A percentile compares a stretch with the other conserved stretches of the same genome.
Evolutionary conservation across 2,113 vertebrate species (phyloP).

Genomic region (Percopsis transmontana): DNA sequence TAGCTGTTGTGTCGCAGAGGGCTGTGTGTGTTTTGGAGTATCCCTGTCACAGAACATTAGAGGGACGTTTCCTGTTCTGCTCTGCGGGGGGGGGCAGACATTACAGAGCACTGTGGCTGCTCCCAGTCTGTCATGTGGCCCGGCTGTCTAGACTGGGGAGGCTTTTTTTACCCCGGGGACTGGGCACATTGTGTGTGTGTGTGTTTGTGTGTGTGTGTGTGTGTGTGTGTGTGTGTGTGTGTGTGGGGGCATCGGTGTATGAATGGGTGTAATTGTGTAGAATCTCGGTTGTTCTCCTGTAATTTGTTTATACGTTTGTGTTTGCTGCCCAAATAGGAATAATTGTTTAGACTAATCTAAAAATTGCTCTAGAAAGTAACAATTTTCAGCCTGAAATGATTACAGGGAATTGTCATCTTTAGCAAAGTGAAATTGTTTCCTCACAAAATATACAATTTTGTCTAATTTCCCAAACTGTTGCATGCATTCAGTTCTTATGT

Average conservation of each 20-base stretch:
- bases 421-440: too few relatives aligned
- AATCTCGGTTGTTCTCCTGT: not conserved
- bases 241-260: not conserved
- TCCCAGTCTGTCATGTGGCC: conserved; percentile 48
- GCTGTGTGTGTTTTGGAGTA: conserved; percentile 22
- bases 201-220: not conserved
- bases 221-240: not conserved
- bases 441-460: too few relatives aligned
- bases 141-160: conserved; percentile 42
- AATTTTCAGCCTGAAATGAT: too few relatives aligned
- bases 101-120: conserved; percentile 41
- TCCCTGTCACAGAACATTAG: conserved; percentile 39
- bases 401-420: too few relatives aligned
- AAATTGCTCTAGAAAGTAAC: too few relatives aligned
- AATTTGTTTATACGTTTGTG: not conserved
- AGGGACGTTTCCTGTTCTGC: conserved; percentile 30
- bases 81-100: conserved; percentile 35
- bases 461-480: too few relatives aligned
- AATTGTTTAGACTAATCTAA: too few relatives aligned
- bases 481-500: not conserved
- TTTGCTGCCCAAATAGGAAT: not conserved
- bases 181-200: not conserved
- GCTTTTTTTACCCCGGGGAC: conserved; percentile 12
- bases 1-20: conserved; percentile 38
- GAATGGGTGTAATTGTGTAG: not conserved